A percentile compares a stretch with the other conserved stretches of the same genome.
Evolutionary conservation across 2,888 invertebrate species (phyloP).

Genomic region (Drosophila yooni): DNA sequence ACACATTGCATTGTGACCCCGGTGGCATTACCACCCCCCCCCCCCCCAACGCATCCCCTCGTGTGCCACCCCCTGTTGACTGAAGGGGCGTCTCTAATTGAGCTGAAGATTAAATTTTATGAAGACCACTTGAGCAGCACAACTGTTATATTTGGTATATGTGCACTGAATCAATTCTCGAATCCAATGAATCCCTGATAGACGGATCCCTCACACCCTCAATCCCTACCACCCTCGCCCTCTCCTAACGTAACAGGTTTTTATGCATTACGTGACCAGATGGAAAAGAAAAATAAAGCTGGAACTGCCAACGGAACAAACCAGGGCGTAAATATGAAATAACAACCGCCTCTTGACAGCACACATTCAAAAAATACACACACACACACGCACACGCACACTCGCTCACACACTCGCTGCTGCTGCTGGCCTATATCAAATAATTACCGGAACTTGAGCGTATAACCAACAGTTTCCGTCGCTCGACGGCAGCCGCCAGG

Average conservation of each 20-base stretch:
- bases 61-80: background rate
- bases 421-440: slow-evolving; percentile 70
- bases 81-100: slow-evolving; percentile 54
- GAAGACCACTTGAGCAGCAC: slow-evolving; percentile 25
- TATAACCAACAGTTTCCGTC: slow-evolving; percentile 76
- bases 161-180: slow-evolving; percentile 62
- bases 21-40: background rate
- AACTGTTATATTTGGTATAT: slow-evolving; percentile 15
- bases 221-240: background rate
- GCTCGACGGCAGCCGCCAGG: slow-evolving; percentile 34
- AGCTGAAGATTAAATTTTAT: slow-evolving; percentile 58
- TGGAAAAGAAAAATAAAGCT: slow-evolving; percentile 40
- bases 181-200: slow-evolving; percentile 20
- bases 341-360: slow-evolving; percentile 35
- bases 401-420: slow-evolving; percentile 2
- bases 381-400: slow-evolving; percentile 7
- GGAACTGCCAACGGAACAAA: slow-evolving; percentile 46
- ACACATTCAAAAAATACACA: slow-evolving; percentile 8
- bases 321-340: slow-evolving; percentile 41
- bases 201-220: background rate
- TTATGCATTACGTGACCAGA: slow-evolving; percentile 76
- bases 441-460: slow-evolving; percentile 76
- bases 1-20: background rate
- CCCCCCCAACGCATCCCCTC: background rate
- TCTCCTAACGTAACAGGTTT: slow-evolving; percentile 65